These are phyloP conservation scores for Xestobium rufovillosum DNA, from an alignment of 2,888 invertebrate species.

Conservation along the genomic window DNA sequence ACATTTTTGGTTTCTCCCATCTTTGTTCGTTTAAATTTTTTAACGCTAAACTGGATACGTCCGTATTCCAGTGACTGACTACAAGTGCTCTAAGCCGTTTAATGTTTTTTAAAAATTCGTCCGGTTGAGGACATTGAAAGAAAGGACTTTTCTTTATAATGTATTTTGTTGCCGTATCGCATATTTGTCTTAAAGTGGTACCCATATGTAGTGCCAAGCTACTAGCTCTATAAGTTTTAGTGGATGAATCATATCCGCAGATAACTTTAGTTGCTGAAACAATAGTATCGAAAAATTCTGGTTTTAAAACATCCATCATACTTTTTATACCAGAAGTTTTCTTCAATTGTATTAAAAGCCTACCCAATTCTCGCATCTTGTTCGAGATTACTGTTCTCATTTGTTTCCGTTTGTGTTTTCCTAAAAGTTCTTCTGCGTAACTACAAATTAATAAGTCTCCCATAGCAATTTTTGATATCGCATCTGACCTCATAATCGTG, in stretches of 20 bases:
- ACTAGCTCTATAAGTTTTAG: slow-evolving; percentile 9
- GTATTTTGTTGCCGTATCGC: slow-evolving; percentile 12
- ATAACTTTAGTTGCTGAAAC: slow-evolving; percentile 20
- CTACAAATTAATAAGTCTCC: slow-evolving; percentile 7
- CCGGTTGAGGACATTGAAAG: slow-evolving; percentile 8
- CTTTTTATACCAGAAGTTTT: slow-evolving; percentile 7
- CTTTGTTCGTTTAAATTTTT: slow-evolving; percentile 14
- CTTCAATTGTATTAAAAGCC: slow-evolving; percentile 4
- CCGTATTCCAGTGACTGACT: slow-evolving; percentile 15
- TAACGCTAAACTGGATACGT: slow-evolving; percentile 16
- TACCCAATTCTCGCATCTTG: slow-evolving; percentile 10
- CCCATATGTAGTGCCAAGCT: slow-evolving; percentile 16
- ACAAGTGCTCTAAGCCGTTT: slow-evolving; percentile 10
- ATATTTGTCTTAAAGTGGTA: slow-evolving; percentile 15
- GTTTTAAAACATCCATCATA: slow-evolving; percentile 17
- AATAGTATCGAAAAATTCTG: slow-evolving; percentile 20
- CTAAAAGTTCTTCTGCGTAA: slow-evolving; percentile 9
- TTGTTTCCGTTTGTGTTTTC: slow-evolving; percentile 8
- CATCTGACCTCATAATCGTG: slow-evolving; percentile 21
- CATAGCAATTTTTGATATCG: no score
- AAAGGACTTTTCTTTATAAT: slow-evolving; percentile 10
- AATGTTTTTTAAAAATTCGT: slow-evolving; percentile 16
- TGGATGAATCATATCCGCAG: slow-evolving; percentile 12
- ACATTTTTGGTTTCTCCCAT: slow-evolving; percentile 16
- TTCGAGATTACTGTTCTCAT: slow-evolving; percentile 7